Percentiles rank a stretch among this genome's conserved stretches.
Evolutionary conservation across 2,797 vertebrate genomes (phyloP).

Genomic region (Protonibea diacanthus): DNA sequence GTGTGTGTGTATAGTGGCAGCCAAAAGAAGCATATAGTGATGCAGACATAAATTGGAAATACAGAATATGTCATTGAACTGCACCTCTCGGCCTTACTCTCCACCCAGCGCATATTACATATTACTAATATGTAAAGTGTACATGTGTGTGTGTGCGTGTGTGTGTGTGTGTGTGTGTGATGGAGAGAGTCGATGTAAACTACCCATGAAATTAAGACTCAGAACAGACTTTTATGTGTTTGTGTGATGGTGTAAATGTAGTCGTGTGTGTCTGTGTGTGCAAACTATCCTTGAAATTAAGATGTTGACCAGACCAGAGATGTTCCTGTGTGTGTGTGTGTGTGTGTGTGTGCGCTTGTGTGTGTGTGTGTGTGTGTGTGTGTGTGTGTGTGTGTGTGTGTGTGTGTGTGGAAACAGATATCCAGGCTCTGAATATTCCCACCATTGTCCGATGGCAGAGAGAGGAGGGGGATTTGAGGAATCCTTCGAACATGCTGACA

Average conservation of each 20-base stretch:
- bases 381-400: conserved; percentile 7
- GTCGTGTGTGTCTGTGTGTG: conserved; percentile 20
- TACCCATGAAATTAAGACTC: conserved; percentile 61
- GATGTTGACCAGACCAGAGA: conserved; percentile 22
- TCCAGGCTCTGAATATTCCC: conserved; percentile 32
- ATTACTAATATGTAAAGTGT: too few species aligned
- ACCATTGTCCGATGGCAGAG: conserved; percentile 27
- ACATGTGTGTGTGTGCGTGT: conserved; percentile 23
- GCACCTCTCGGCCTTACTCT: conserved; percentile 53
- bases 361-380: too few species aligned
- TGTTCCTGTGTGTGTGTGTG: not conserved
- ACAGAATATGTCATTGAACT: conserved; percentile 52
- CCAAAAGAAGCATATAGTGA: conserved; percentile 44
- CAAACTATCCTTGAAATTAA: conserved; percentile 66
- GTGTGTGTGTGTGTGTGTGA: conserved; percentile 27
- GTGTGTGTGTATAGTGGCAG: conserved; percentile 10
- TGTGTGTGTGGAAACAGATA: conserved; percentile 9
- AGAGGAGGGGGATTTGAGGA: conserved; percentile 48
- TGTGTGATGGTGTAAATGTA: conserved; percentile 26
- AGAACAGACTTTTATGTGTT: conserved; percentile 19
- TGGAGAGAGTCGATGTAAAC: conserved; percentile 44
- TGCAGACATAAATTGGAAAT: conserved; percentile 63
- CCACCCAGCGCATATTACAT: too few species aligned
- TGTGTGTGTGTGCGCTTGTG: not conserved
- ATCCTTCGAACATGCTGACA: conserved; percentile 67